Conservation (phyloP, 2,113 vertebrate genomes). For the Plecotus auritus region DNA sequence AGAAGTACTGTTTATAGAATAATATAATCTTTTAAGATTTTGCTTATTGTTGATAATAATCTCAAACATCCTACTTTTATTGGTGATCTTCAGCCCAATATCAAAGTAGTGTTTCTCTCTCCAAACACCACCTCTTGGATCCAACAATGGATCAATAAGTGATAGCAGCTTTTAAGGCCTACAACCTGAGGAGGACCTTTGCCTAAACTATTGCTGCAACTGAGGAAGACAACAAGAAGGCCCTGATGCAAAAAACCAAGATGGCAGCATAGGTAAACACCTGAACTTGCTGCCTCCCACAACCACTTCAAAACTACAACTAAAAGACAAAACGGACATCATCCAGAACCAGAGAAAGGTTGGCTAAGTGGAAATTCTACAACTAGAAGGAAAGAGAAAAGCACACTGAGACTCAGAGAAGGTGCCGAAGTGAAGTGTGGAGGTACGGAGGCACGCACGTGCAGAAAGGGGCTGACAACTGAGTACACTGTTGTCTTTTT, state of each 20-base stretch:
- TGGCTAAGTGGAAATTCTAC: too few species aligned
- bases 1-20: background rate
- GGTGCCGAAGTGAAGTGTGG: too few species aligned
- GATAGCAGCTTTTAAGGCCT: background rate
- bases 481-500: too few species aligned
- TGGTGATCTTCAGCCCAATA: background rate
- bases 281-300: too few species aligned
- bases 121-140: background rate
- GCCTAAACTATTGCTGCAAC: background rate
- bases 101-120: background rate
- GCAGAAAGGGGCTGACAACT: too few species aligned
- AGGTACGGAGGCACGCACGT: too few species aligned
- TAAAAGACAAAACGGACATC: too few species aligned
- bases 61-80: background rate
- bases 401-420: too few species aligned
- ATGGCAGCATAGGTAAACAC: too few species aligned
- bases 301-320: too few species aligned
- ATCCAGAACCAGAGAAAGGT: too few species aligned
- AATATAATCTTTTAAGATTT: background rate
- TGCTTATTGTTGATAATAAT: background rate
- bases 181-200: background rate
- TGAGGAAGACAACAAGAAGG: background rate
- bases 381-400: too few species aligned
- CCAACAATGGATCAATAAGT: background rate
- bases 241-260: background rate